Percentiles rank a stretch among this genome's conserved stretches.
Evolutionary conservation across 2,888 invertebrate genomes (phyloP).

Genomic region (Xylota sylvarum): DNA sequence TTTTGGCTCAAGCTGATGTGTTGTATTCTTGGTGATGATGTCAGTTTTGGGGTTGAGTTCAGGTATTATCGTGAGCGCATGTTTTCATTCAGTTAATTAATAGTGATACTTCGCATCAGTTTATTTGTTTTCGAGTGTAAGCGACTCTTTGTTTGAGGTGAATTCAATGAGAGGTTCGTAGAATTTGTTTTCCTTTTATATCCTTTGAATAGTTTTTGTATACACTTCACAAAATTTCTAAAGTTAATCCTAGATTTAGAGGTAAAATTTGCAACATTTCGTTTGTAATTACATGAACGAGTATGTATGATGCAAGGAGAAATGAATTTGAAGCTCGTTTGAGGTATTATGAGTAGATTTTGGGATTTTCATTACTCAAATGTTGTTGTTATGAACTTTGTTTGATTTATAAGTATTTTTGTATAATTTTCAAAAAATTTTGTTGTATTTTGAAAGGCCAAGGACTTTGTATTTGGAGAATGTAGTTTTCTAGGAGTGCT

Average conservation of each 20-base stretch:
- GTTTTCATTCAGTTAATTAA: constrained; percentile 10
- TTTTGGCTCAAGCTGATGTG: constrained; percentile 13
- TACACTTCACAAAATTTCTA: not conserved
- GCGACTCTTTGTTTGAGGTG: not conserved
- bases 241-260: not conserved
- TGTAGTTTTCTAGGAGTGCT: too few relatives aligned
- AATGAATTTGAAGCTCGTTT: constrained; percentile 8
- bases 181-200: constrained; percentile 10
- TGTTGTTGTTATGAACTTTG: not conserved
- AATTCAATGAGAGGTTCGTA: not conserved
- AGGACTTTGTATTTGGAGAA: too few relatives aligned
- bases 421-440: not conserved
- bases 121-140: constrained; percentile 18
- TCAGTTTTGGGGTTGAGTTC: not conserved
- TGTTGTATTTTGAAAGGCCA: too few relatives aligned
- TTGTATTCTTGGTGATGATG: not conserved
- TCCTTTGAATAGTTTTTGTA: not conserved
- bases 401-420: not conserved
- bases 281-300: not conserved
- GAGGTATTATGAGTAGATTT: not conserved
- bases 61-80: not conserved
- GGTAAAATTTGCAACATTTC: constrained; percentile 21
- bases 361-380: not conserved
- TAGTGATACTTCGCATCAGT: not conserved
- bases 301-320: too few relatives aligned